Conservation (phyloP, 1,140 invertebrate genomes). For the Apocrypta bakeri region DNA sequence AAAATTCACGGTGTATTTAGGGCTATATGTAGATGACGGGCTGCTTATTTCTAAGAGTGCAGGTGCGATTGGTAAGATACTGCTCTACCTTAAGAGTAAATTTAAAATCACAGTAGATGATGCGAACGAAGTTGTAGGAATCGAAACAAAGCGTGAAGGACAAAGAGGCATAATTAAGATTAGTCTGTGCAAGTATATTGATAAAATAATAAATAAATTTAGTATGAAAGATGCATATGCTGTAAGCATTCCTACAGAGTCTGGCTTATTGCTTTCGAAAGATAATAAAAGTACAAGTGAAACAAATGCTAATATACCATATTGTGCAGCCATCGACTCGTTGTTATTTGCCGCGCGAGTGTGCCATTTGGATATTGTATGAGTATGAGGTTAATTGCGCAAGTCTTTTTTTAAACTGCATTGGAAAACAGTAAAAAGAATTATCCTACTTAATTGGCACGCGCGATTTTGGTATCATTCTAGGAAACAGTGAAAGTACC, state of each 20-base stretch:
- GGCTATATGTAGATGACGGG: constrained; percentile 59
- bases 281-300: background rate
- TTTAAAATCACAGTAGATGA: constrained; percentile 57
- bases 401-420: constrained; percentile 27
- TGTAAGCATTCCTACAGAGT: background rate
- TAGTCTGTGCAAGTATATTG: constrained; percentile 1
- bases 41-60: constrained; percentile 57
- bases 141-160: constrained; percentile 58
- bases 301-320: constrained; percentile 46
- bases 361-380: constrained; percentile 55
- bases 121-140: constrained; percentile 54
- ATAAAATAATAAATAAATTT: constrained; percentile 14
- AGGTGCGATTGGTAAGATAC: constrained; percentile 49
- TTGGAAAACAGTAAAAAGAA: constrained; percentile 49
- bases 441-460: constrained; percentile 48
- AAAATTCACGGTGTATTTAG: constrained; percentile 28
- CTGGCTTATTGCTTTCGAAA: background rate
- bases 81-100: constrained; percentile 50
- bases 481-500: background rate
- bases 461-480: constrained; percentile 22
- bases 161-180: constrained; percentile 27
- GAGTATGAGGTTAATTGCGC: constrained; percentile 24
- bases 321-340: constrained; percentile 61
- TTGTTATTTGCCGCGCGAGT: constrained; percentile 62
- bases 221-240: background rate